These are phyloP conservation scores for Eulemur mongoz DNA, from an alignment of 2,797 vertebrate species.

Conservation along the genomic window DNA sequence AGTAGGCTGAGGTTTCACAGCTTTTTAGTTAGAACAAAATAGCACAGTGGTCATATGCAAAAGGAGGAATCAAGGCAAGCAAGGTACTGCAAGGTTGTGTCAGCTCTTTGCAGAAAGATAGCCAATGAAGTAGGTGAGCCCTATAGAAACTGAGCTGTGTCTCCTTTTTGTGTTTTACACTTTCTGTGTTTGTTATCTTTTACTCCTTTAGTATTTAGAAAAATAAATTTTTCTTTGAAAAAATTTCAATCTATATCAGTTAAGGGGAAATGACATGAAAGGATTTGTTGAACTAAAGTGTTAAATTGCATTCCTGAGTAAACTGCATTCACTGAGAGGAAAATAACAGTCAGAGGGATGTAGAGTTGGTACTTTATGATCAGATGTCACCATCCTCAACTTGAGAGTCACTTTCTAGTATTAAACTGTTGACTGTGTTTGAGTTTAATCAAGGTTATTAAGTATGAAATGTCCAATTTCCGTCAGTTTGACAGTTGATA, in stretches of 20 bases:
- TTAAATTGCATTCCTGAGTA: neutral
- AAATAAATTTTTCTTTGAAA: neutral
- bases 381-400: neutral
- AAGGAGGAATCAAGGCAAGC: neutral
- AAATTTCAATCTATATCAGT: neutral
- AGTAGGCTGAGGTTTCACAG: neutral
- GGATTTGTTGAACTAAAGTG: neutral
- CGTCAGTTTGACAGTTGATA: too few relatives aligned
- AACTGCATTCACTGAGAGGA: neutral
- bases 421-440: neutral
- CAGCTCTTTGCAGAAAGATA: neutral
- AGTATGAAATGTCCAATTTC: too few relatives aligned
- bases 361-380: neutral
- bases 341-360: neutral
- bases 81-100: neutral
- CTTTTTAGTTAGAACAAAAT: neutral
- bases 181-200: neutral
- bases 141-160: neutral
- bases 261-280: neutral
- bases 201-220: slow-evolving; percentile 23
- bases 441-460: neutral
- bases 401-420: neutral
- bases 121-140: neutral
- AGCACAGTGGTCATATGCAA: neutral
- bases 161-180: neutral